Conservation (phyloP, 2,113 vertebrate genomes). For the Hippocampus zosterae region DNA sequence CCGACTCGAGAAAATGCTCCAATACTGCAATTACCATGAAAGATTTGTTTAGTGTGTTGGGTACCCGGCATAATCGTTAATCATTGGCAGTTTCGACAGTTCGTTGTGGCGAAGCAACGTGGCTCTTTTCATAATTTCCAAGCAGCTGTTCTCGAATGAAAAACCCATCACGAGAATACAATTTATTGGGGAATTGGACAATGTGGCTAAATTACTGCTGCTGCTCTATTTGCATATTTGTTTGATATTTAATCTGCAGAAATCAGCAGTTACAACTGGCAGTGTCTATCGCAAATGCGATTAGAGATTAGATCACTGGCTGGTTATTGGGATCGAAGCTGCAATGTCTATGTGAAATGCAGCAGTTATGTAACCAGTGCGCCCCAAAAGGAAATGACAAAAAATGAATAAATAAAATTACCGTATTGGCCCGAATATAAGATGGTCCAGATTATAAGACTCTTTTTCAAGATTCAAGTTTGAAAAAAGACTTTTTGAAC, state of each 20-base stretch:
- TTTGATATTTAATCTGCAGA: background rate
- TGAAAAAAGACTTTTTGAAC: too few relatives aligned
- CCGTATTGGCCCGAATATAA: too few relatives aligned
- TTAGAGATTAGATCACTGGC: background rate
- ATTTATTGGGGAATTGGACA: background rate
- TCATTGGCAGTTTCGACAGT: background rate
- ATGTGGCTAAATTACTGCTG: background rate
- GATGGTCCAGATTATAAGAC: too few relatives aligned
- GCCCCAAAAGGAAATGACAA: too few relatives aligned
- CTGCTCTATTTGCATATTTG: background rate
- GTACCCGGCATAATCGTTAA: background rate
- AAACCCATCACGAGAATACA: background rate
- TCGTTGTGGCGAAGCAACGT: background rate
- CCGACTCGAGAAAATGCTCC: background rate
- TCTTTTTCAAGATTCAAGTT: too few relatives aligned
- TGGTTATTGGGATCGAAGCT: too few relatives aligned
- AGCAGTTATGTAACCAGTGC: too few relatives aligned
- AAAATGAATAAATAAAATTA: too few relatives aligned
- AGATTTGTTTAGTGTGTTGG: slow-evolving; percentile 1
- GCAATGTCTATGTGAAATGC: too few relatives aligned
- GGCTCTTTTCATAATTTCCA: slow-evolving; percentile 1
- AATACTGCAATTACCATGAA: slow-evolving; percentile 1
- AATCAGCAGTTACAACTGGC: background rate
- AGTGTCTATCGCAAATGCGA: background rate
- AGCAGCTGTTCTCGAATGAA: slow-evolving; percentile 1